Evolutionary conservation across 2,888 invertebrate genomes (phyloP).

Genomic region (Drosophila siamana): DNA sequence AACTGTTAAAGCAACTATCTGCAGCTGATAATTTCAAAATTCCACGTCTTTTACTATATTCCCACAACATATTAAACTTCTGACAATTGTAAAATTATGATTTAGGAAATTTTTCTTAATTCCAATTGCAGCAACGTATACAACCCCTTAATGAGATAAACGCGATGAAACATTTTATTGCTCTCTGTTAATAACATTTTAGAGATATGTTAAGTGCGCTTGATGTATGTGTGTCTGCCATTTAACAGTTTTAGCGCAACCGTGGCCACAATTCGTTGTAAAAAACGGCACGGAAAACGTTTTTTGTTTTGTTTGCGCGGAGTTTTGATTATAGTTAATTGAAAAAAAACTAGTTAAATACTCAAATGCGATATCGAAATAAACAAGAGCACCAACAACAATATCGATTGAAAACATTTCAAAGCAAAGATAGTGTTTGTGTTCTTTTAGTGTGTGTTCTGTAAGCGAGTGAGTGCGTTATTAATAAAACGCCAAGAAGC

Average conservation of each 20-base stretch:
- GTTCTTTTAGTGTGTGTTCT: slow-evolving; percentile 53
- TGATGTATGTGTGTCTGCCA: slow-evolving; percentile 18
- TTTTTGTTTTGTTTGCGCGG: slow-evolving; percentile 37
- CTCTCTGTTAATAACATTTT: slow-evolving; percentile 28
- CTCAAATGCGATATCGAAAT: slow-evolving; percentile 47
- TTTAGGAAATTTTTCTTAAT: neutral
- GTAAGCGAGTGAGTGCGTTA: slow-evolving; percentile 59
- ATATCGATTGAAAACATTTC: slow-evolving; percentile 31
- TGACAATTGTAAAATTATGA: neutral
- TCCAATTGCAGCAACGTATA: neutral
- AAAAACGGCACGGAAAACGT: slow-evolving; percentile 30
- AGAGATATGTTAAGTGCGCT: slow-evolving; percentile 15
- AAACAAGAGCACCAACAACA: slow-evolving; percentile 25
- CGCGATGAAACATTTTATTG: neutral
- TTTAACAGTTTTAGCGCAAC: slow-evolving; percentile 39
- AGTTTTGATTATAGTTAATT: slow-evolving; percentile 49
- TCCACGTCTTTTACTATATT: neutral
- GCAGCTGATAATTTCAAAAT: slow-evolving; percentile 23
- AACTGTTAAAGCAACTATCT: neutral
- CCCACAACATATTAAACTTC: neutral
- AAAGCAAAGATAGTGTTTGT: slow-evolving; percentile 38
- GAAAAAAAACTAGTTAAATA: slow-evolving; percentile 49
- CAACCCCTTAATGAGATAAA: no score
- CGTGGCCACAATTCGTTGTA: slow-evolving; percentile 37
- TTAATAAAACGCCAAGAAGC: slow-evolving; percentile 76